Evolutionary conservation across 2,797 vertebrate species (phyloP).

Genomic region (Sardinella longiceps): DNA sequence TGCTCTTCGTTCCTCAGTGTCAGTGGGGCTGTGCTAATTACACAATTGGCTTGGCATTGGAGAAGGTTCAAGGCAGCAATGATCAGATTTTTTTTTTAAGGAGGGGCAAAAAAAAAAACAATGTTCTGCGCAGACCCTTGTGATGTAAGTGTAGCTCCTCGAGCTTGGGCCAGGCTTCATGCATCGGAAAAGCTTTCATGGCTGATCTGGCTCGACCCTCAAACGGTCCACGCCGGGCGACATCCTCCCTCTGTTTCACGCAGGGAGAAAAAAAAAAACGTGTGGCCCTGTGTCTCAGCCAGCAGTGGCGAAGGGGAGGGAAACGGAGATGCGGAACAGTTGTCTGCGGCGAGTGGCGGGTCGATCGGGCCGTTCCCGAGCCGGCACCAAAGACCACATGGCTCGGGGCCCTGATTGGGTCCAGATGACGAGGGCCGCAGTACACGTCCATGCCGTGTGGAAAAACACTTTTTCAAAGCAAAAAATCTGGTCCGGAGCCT

Average conservation of each 20-base stretch:
- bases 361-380: conserved; percentile 59
- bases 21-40: conserved; percentile 31
- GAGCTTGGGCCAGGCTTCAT: conserved; percentile 66
- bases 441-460: conserved; percentile 58
- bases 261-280: neutral
- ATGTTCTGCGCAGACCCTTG: conserved; percentile 29
- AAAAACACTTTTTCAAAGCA: conserved; percentile 81
- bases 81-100: neutral
- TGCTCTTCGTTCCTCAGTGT: neutral
- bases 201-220: conserved; percentile 70
- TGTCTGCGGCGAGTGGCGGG: conserved; percentile 43
- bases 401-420: conserved; percentile 66
- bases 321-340: conserved; percentile 55
- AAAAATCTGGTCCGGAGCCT: conserved; percentile 74
- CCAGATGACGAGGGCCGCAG: conserved; percentile 74
- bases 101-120: neutral
- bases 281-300: neutral
- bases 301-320: neutral
- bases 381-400: conserved; percentile 49
- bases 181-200: conserved; percentile 67
- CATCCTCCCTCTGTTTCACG: conserved; percentile 62
- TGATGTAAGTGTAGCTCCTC: conserved; percentile 75
- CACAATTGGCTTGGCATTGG: neutral
- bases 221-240: conserved; percentile 57
- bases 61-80: conserved; percentile 37